Base-by-base conservation (phyloP, 2,113 vertebrate species). In the Dipodomys merriami region DNA sequence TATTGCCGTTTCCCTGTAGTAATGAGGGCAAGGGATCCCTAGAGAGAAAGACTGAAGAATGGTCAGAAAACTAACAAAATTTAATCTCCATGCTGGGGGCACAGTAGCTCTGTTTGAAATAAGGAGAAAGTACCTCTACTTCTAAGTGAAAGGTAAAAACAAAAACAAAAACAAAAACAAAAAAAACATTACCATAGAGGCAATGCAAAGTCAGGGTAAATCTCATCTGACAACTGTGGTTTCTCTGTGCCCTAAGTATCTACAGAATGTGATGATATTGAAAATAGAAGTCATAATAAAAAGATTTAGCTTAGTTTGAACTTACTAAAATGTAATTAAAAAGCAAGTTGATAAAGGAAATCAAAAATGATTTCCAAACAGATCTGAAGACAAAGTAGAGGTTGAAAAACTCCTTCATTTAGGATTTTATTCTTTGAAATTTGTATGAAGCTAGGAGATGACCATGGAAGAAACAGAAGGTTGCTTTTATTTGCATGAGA, bases 211-310 rank as follows among this genome's bases (percentile, higher is more conserved):
- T 76, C 30, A 33, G 8, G 10, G 72, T 11, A 44, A 15, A 60
- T 25, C 12, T 39, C 30, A 30, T 2, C 44, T 18, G 11, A 53
- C 35, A 33, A 19, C 23, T 33, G 88, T 49, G 25, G 4, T 79
- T 83, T 62, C 30, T 92, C 60, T 83, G 2, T 35, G 46, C 88
- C 49, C 20, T 33, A 57, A 76, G 20, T 57, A 46, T 67, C 62
- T 77, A 16, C 15, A 16, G 12, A 11, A 18, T n/a, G 7, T 91
- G 64, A 73, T 16, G 4, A 20, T 25, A 53, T 8, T 69, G 10
- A 87, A 88, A 80, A 10, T 29, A 64, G 39, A 22, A 88, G 90
- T 88, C 44, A 72, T 33, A 94, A 73, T n/a, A 46, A 95, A 92
- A 5, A 0, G 49, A 39, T 82, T 91, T n/a, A n/a, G 30, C 77